These are phyloP conservation scores for Drosophila bocqueti DNA, from an alignment of 1,140 invertebrate species.

Conservation along the genomic window DNA sequence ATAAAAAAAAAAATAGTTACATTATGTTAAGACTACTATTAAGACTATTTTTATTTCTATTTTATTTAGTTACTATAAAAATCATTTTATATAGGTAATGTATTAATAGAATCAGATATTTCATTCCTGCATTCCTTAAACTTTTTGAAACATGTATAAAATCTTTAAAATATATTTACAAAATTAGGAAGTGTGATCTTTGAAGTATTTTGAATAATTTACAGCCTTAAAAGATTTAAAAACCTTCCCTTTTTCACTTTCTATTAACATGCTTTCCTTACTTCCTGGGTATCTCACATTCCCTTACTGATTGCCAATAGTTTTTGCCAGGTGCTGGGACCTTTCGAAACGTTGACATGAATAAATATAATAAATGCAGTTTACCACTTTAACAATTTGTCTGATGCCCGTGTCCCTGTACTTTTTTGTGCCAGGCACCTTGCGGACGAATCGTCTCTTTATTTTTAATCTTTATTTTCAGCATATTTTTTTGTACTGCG, in stretches of 20 bases:
- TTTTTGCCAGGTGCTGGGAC: conserved; percentile 11
- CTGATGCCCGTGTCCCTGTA: conserved; percentile 15
- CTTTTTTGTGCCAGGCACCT: conserved; percentile 29
- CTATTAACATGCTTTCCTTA: background rate
- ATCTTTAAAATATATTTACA: background rate
- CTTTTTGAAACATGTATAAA: background rate
- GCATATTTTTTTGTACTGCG: conserved; percentile 1
- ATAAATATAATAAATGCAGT: conserved; percentile 67
- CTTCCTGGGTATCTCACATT: background rate
- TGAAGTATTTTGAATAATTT: background rate
- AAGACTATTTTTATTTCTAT: too few species aligned
- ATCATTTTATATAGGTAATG: too few species aligned
- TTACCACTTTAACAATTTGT: conserved; percentile 70
- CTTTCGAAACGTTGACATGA: conserved; percentile 51
- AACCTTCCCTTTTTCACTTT: too few species aligned
- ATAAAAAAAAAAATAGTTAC: background rate
- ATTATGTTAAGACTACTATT: background rate
- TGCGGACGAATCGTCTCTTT: conserved; percentile 4
- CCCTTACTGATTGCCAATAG: background rate
- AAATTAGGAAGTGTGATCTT: background rate
- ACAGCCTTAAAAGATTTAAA: background rate
- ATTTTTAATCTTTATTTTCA: conserved; percentile 18
- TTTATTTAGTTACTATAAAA: too few species aligned
- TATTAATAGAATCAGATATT: background rate
- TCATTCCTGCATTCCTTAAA: background rate